Base-by-base conservation (phyloP, 2,888 invertebrate species). In the Antitype chi region DNA sequence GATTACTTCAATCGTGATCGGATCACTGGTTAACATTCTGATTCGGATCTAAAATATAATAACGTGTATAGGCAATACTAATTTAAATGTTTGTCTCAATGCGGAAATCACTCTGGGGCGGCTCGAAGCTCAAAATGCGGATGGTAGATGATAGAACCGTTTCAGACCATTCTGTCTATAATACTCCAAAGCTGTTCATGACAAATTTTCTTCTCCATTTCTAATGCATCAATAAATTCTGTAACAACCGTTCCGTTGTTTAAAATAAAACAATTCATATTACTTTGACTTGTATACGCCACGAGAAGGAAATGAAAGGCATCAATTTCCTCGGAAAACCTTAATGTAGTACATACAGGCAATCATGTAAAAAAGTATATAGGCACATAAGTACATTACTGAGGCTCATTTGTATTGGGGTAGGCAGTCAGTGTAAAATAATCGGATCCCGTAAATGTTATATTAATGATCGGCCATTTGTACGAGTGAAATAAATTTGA, bases 401-500 rank as follows among this genome's bases (percentile, higher is more conserved):
- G 80, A 84, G 78, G 64, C 89, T 86, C 88, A 89, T 88, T 89
- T 89, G 80, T 89, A 85, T 80, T 62, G 62, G 79, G 79, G 85
- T 84, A 82, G 80, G 88, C 88, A 89, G 85, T 82, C 88, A 84
- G 87, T 84, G 87, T 85, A 87, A 90, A 92, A 91, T 91, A 92
- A 91, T 91, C 89, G 91, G 88, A 91, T 91, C 90, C 89, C 88
- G 93, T 92, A 93, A 94, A 94, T 93, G 93, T 90, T 88, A 91
- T 90, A 94, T 93, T 92, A 93, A 94, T 92, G 93, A 88, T 80
- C 86, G 86, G 82, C 92, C 92, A 93, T 94, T 94, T 93, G 92
- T 94, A 88, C 87, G 90, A 93, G 92, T 92, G 93, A 94, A 94
- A 94, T 93, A 93, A 94, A 94, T 94, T 93, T 92, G 92, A 92